phyloP scores from a whole-genome alignment of 2,797 vertebrate genomes.

The Rallus crepitans region DNA sequence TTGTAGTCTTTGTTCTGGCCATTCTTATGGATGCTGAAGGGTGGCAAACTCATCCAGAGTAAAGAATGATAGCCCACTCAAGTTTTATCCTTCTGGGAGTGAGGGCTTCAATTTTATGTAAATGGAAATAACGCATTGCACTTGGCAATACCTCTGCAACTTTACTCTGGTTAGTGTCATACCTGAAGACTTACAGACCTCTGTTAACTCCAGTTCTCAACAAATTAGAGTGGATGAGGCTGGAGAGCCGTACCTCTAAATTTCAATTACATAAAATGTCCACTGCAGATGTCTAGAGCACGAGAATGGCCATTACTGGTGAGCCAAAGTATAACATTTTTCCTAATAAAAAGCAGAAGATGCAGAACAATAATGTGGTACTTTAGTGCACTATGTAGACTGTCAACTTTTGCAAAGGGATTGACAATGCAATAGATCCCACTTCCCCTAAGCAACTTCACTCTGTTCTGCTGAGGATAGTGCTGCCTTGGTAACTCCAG shows the following conservation, averaged over 20 bases:
- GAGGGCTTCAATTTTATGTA: background rate
- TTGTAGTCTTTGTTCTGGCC: background rate
- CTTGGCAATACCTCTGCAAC: constrained; percentile 24
- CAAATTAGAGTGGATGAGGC: background rate
- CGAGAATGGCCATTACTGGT: background rate
- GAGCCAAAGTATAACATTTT: background rate
- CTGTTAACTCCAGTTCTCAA: background rate
- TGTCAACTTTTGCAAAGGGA: background rate
- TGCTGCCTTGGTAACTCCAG: background rate
- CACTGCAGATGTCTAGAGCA: background rate
- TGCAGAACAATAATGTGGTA: background rate
- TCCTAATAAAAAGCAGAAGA: background rate
- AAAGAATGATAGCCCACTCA: background rate
- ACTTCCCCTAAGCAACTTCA: background rate
- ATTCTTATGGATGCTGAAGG: background rate
- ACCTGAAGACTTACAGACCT: constrained; percentile 12
- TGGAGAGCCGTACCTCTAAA: background rate
- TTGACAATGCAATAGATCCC: background rate
- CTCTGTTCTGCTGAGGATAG: background rate
- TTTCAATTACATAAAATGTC: background rate
- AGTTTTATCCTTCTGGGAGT: fast-evolving
- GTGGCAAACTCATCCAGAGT: background rate
- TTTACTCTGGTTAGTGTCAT: constrained; percentile 47
- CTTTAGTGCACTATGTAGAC: background rate
- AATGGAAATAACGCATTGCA: constrained; percentile 36